These are phyloP conservation scores for Epinotia nisella DNA, from an alignment of 2,888 invertebrate genomes.

Conservation along the genomic window DNA sequence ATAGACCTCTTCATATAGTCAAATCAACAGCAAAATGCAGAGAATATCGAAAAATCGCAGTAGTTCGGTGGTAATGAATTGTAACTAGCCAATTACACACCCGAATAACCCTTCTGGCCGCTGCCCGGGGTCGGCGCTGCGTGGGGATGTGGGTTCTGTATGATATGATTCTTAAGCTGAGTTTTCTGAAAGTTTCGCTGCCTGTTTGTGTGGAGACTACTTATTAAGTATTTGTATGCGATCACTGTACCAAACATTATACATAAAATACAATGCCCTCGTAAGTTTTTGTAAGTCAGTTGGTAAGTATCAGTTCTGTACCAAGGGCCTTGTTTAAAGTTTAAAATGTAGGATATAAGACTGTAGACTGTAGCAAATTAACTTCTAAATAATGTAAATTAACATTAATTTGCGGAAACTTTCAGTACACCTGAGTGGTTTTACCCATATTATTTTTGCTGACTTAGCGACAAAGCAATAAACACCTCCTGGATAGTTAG, in stretches of 20 bases:
- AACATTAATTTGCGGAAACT: too few relatives aligned
- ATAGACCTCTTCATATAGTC: neutral
- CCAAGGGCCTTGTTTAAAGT: too few relatives aligned
- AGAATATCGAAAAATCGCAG: constrained; percentile 62
- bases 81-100: constrained; percentile 82
- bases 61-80: constrained; percentile 76
- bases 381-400: too few relatives aligned
- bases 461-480: too few relatives aligned
- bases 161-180: neutral
- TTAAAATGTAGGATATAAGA: too few relatives aligned
- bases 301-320: too few relatives aligned
- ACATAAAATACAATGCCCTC: too few relatives aligned
- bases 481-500: too few relatives aligned
- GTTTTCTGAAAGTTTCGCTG: neutral
- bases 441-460: too few relatives aligned
- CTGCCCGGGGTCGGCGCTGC: constrained; percentile 3
- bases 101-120: constrained; percentile 76
- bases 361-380: too few relatives aligned
- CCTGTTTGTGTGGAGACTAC: neutral
- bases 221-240: neutral
- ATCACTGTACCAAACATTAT: neutral
- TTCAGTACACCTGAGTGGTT: too few relatives aligned
- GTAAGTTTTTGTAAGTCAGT: too few relatives aligned
- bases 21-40: neutral
- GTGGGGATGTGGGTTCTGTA: constrained; percentile 20